Evolutionary conservation across 2,797 vertebrate species (phyloP), one percentile per base, ranked within the genome.

Genomic region (Glossophaga mutica): DNA sequence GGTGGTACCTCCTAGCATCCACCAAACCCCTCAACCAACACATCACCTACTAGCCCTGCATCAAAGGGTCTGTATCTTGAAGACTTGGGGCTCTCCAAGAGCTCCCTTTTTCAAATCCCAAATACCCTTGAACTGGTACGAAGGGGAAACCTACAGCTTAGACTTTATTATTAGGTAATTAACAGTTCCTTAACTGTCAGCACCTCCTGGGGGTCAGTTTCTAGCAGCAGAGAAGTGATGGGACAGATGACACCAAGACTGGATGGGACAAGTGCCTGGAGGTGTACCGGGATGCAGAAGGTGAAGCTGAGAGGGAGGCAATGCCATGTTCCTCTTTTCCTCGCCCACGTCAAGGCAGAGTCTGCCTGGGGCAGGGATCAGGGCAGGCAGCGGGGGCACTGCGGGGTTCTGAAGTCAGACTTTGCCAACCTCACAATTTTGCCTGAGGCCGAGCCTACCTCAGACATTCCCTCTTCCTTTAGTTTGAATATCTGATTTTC

Each of bases 401-500:
- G 16, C 2, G 2, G 68, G 74, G 8, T 59, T 87, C 76, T 55
- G 15, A 52, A 91, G 42, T 59, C 87, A 81, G 26, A 82, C 24
- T 74, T 76, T 29, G 16, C 81, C 71, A 87, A 24, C 15, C 37
- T 91, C 70, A 67, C 74, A 42, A 16, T 94, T 87, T 81, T 90
- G 46, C 76, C 87, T 32, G 0, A 92, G 70, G 89, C 97, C 65
- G 74, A 10, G 55, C 88, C 39, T n/a, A 24, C 34, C 65, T 62
- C 52, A 34, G 68, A 37, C 18, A 37, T 34, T 74, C 73, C 42
- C 77, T 90, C 62, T 93, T 92, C 83, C 67, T 94, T 96, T 83
- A 71, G 84, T 90, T 97, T 94, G 96, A 92, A 88, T 90, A 97
- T 94, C 93, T 95, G 82, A 97, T 97, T 96, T 96, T 94, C 81